These are phyloP conservation scores for Bombus affinis DNA, from an alignment of 1,140 invertebrate genomes.

Conservation along the genomic window DNA sequence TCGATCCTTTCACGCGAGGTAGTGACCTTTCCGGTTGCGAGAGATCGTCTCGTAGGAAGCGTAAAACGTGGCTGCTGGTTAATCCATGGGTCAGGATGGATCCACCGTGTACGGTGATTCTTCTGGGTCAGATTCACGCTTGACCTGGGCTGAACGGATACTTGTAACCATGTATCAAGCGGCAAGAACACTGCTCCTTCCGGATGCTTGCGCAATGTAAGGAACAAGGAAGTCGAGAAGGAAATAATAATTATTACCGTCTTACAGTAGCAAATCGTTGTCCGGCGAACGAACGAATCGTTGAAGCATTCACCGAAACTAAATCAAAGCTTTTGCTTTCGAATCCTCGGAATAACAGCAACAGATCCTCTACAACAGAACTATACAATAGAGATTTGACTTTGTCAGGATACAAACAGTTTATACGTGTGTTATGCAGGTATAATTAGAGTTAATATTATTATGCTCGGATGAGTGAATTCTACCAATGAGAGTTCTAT, in stretches of 20 bases:
- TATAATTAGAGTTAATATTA: no score
- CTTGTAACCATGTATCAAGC: constrained; percentile 66
- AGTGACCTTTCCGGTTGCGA: constrained; percentile 33
- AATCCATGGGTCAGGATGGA: constrained; percentile 32
- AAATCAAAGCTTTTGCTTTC: constrained; percentile 9
- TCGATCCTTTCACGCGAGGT: constrained; percentile 47
- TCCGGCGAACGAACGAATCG: neutral
- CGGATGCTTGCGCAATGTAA: constrained; percentile 68
- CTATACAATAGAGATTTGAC: no score
- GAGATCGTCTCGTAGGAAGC: constrained; percentile 1
- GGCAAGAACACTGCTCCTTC: constrained; percentile 59
- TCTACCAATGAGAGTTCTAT: no score
- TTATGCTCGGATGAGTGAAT: no score
- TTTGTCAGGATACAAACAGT: no score
- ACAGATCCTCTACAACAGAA: no score
- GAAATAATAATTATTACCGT: constrained; percentile 61
- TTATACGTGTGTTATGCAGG: no score
- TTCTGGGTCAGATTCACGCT: constrained; percentile 69
- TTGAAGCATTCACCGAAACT: neutral
- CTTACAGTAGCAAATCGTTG: constrained; percentile 22
- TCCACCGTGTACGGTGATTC: constrained; percentile 30
- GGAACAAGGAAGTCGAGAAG: constrained; percentile 64
- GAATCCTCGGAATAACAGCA: neutral
- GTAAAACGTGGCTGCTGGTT: constrained; percentile 35
- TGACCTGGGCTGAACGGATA: constrained; percentile 66